phyloP scores from a whole-genome alignment of 2,888 invertebrate genomes.

The Sialis lutaria region DNA sequence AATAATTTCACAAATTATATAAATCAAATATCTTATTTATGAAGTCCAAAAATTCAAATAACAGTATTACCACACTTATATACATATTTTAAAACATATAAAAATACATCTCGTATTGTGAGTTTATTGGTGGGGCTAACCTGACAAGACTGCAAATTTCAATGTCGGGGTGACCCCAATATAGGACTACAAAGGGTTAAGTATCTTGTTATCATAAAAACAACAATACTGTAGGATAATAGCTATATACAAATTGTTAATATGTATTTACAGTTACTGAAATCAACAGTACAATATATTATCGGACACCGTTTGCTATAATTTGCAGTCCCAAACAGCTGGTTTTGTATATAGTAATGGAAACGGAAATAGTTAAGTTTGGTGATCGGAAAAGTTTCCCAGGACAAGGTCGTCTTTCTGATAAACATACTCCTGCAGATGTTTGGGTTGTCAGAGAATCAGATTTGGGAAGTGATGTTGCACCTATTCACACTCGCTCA shows the following conservation, averaged over 20 bases:
- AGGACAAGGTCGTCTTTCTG: conserved; percentile 76
- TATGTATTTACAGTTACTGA: conserved; percentile 52
- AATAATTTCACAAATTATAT: not conserved
- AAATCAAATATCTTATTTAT: not conserved
- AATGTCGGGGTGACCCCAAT: not conserved
- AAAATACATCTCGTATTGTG: no score
- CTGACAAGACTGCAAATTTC: no score
- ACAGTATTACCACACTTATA: no score
- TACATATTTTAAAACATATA: no score
- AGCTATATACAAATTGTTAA: not conserved
- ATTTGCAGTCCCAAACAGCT: conserved; percentile 85
- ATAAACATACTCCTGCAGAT: conserved; percentile 78
- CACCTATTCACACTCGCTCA: conserved; percentile 70
- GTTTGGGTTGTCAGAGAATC: conserved; percentile 83
- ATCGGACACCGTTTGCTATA: conserved; percentile 71
- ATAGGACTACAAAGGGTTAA: not conserved
- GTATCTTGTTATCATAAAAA: no score
- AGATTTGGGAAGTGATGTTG: conserved; percentile 68
- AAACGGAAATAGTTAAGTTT: conserved; percentile 63
- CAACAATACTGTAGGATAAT: no score
- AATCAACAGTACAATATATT: conserved; percentile 60
- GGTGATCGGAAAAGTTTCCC: conserved; percentile 64
- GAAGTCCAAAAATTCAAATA: no score
- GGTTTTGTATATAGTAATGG: conserved; percentile 86
- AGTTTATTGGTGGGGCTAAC: no score